phyloP scores from a whole-genome alignment of 2,797 vertebrate genomes.

The Fratercula arctica region DNA sequence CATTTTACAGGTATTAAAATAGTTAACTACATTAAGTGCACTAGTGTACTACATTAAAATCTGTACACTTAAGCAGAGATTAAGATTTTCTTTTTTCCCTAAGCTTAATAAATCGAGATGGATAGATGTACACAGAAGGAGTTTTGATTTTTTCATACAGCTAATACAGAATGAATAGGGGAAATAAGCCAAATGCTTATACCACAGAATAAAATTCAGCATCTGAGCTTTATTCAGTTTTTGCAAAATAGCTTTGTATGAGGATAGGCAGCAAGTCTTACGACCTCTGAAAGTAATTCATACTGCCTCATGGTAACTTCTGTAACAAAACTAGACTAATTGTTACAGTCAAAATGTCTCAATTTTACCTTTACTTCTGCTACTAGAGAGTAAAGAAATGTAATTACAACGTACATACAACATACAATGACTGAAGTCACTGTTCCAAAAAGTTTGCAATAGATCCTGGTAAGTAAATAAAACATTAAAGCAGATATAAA shows the following conservation, averaged over 20 bases:
- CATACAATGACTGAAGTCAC: neutral
- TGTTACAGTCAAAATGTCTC: neutral
- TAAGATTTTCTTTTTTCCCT: neutral
- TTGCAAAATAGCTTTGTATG: neutral
- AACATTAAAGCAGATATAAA: neutral
- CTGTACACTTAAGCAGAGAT: neutral
- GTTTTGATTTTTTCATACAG: neutral
- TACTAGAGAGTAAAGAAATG: neutral
- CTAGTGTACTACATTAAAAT: neutral
- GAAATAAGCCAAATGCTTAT: neutral
- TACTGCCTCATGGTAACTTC: neutral
- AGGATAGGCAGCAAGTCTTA: neutral
- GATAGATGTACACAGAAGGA: neutral
- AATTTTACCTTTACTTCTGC: neutral
- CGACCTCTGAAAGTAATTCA: neutral
- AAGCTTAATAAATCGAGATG: neutral
- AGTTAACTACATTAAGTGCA: neutral
- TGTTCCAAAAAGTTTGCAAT: neutral
- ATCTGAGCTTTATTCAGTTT: neutral
- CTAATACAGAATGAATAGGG: neutral
- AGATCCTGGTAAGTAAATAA: neutral
- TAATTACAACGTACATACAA: neutral
- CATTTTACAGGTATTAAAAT: constrained; percentile 88
- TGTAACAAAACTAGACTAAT: neutral
- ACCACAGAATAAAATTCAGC: neutral